Evolutionary conservation across 2,888 invertebrate species (phyloP).

Genomic region (Aphidius colemani): DNA sequence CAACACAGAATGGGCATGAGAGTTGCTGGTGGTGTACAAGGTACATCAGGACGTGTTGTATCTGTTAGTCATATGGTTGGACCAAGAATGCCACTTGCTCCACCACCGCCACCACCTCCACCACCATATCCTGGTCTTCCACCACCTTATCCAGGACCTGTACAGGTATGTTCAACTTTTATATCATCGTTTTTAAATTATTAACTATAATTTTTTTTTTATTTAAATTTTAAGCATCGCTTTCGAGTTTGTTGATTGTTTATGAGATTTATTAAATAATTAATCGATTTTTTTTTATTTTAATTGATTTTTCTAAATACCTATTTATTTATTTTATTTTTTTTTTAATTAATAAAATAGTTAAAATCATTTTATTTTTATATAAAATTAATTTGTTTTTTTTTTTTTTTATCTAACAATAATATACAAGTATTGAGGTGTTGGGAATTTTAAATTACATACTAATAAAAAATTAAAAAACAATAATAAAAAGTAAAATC

Average conservation of each 20-base stretch:
- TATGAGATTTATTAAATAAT: conserved; percentile 29
- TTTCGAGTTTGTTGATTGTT: conserved; percentile 37
- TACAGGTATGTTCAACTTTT: conserved; percentile 51
- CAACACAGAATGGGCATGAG: conserved; percentile 54
- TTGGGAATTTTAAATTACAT: not conserved
- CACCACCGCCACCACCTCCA: conserved; percentile 72
- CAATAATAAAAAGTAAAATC: not conserved
- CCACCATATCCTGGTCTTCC: conserved; percentile 74
- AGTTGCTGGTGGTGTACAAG: conserved; percentile 49
- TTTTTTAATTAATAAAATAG: not conserved
- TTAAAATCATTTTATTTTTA: not conserved
- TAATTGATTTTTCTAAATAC: conserved; percentile 29
- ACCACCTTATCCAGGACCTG: conserved; percentile 71
- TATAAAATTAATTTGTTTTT: not conserved
- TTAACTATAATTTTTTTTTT: conserved; percentile 35
- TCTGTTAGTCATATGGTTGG: conserved; percentile 56
- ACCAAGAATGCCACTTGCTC: conserved; percentile 57
- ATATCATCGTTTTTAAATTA: conserved; percentile 22
- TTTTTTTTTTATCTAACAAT: not conserved
- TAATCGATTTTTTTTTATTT: conserved; percentile 26
- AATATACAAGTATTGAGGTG: not conserved
- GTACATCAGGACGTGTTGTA: conserved; percentile 58
- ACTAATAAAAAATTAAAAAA: not conserved
- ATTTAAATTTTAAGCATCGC: conserved; percentile 59
- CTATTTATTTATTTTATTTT: no score